phyloP scores from a whole-genome alignment of 1,140 invertebrate genomes.

The Cydia fagiglandana region DNA sequence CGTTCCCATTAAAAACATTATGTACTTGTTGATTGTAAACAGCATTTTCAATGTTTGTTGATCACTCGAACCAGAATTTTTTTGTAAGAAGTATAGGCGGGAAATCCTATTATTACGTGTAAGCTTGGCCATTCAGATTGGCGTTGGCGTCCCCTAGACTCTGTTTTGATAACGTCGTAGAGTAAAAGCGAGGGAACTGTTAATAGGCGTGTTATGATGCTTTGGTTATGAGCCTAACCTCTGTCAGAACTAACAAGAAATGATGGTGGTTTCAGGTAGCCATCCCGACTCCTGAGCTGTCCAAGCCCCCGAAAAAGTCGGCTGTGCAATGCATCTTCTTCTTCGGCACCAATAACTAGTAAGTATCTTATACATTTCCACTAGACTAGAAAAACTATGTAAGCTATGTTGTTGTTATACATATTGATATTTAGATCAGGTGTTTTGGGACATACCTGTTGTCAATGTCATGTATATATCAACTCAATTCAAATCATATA shows the following conservation, averaged over 20 bases:
- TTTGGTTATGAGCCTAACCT: constrained; percentile 23
- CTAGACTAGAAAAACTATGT: background rate
- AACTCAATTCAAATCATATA: no score
- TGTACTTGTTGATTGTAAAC: constrained; percentile 33
- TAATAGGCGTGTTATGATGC: constrained; percentile 35
- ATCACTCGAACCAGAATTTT: background rate
- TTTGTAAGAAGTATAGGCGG: constrained; percentile 14
- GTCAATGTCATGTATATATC: background rate
- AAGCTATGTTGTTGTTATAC: background rate
- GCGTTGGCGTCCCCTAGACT: constrained; percentile 19
- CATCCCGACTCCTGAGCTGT: constrained; percentile 82
- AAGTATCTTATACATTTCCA: constrained; percentile 71
- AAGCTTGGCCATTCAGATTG: constrained; percentile 21
- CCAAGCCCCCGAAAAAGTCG: constrained; percentile 83
- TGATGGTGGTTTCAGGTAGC: constrained; percentile 83
- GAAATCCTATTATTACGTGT: constrained; percentile 33
- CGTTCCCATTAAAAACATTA: background rate
- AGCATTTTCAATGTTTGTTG: constrained; percentile 27
- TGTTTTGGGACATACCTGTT: background rate
- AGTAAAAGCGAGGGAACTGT: background rate
- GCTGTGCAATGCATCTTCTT: constrained; percentile 93
- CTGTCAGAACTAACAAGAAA: constrained; percentile 35
- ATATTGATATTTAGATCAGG: background rate
- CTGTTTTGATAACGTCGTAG: constrained; percentile 2
- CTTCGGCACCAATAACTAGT: constrained; percentile 96